Evolutionary conservation across 2,113 vertebrate species (phyloP).

Genomic region (Sorex araneus): DNA sequence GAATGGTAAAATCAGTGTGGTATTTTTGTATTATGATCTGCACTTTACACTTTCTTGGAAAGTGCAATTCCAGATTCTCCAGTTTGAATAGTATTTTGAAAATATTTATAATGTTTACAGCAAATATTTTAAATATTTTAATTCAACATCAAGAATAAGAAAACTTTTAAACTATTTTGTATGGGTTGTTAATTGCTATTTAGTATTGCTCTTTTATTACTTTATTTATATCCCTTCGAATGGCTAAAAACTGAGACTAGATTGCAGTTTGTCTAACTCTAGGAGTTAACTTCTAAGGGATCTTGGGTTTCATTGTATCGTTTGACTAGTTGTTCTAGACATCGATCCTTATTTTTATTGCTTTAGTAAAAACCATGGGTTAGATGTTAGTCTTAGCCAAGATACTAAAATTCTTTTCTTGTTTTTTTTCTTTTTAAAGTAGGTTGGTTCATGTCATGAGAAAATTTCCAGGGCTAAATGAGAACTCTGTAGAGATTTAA

Average conservation of each 20-base stretch:
- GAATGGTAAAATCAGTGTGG: constrained; percentile 88
- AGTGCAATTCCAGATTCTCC: constrained; percentile 83
- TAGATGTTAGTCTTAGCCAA: constrained; percentile 11
- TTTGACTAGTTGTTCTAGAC: constrained; percentile 58
- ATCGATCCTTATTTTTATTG: constrained; percentile 51
- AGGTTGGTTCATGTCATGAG: constrained; percentile 66
- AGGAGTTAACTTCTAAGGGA: constrained; percentile 75
- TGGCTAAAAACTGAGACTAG: constrained; percentile 75
- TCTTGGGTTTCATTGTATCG: constrained; percentile 60
- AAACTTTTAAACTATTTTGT: constrained; percentile 87
- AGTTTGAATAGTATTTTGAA: constrained; percentile 84
- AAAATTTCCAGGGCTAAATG: constrained; percentile 77
- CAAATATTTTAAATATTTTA: constrained; percentile 87
- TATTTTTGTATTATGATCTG: constrained; percentile 94
- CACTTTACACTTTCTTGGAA: constrained; percentile 93
- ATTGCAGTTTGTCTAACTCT: constrained; percentile 69
- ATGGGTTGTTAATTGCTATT: constrained; percentile 83
- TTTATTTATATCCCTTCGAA: constrained; percentile 82
- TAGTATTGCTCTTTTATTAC: constrained; percentile 59
- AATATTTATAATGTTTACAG: constrained; percentile 86
- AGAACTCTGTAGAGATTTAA: constrained; percentile 78
- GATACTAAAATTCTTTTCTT: constrained; percentile 5
- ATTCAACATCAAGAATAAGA: constrained; percentile 82
- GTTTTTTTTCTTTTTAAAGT: constrained; percentile 43
- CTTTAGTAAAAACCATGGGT: constrained; percentile 57